Conservation (phyloP, 2,797 vertebrate genomes). For the Craterocephalus amniculus region DNA sequence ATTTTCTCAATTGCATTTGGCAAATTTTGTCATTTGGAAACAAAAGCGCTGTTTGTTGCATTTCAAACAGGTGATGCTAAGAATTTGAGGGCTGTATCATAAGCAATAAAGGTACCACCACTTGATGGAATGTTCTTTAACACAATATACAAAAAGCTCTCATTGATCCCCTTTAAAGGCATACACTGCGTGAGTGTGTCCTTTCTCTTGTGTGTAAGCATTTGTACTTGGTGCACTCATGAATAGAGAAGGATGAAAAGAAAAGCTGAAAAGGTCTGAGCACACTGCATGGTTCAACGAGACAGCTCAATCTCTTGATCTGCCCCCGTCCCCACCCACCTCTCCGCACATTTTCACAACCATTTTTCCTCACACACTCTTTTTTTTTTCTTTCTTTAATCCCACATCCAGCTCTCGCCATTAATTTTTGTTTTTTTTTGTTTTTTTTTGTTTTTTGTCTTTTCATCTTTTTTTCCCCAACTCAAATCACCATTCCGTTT, state of each 20-base stretch:
- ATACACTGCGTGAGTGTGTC: constrained; percentile 51
- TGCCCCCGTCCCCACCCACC: constrained; percentile 44
- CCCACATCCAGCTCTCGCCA: not conserved
- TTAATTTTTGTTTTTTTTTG: not conserved
- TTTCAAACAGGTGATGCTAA: constrained; percentile 12
- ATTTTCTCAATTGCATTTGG: not conserved
- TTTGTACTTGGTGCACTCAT: constrained; percentile 51
- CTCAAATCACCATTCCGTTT: not conserved
- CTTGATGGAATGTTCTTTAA: constrained; percentile 57
- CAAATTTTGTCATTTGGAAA: not conserved
- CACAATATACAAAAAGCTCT: constrained; percentile 51
- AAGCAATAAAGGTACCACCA: constrained; percentile 39
- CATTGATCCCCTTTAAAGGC: constrained; percentile 69
- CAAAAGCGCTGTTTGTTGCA: constrained; percentile 18
- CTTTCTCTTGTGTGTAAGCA: constrained; percentile 60
- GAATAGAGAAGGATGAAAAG: constrained; percentile 77
- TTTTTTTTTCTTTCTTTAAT: constrained; percentile 10
- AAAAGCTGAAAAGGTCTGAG: constrained; percentile 74
- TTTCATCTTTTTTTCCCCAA: not conserved
- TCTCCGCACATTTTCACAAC: constrained; percentile 40
- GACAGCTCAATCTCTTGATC: constrained; percentile 74
- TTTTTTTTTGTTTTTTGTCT: not conserved
- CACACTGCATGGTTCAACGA: constrained; percentile 63
- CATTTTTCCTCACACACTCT: constrained; percentile 43
- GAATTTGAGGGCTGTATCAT: constrained; percentile 24